A percentile compares a stretch with the other conserved stretches of the same genome.
These are phyloP conservation scores for Leptobrachium ailaonicum DNA, from an alignment of 2,113 vertebrate genomes.

Conservation along the genomic window DNA sequence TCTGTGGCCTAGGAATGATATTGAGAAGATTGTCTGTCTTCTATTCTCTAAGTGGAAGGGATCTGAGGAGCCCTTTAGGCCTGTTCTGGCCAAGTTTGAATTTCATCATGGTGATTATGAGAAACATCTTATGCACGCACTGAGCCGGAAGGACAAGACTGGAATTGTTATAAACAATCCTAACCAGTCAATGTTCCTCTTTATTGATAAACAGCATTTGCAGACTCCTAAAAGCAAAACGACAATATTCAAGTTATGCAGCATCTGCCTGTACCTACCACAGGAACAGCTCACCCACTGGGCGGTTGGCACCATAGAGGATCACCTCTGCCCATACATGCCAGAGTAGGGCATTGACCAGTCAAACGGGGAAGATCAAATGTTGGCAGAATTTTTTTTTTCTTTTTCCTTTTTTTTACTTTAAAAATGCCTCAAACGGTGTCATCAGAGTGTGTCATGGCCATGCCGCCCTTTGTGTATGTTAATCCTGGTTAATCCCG, in stretches of 20 bases:
- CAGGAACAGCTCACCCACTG: conserved; percentile 99
- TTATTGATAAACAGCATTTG: conserved; percentile 97
- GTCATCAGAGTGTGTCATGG: conserved; percentile 57
- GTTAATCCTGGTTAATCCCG: conserved; percentile 65
- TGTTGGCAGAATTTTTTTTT: conserved; percentile 84
- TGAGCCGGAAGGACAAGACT: conserved; percentile 98
- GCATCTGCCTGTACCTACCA: conserved; percentile 98
- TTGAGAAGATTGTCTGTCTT: conserved; percentile 98
- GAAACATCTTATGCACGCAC: conserved; percentile 97
- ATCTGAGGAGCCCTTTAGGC: conserved; percentile 94
- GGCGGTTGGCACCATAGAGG: conserved; percentile 95
- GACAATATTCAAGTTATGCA: conserved; percentile 99
- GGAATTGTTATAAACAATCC: conserved; percentile 89
- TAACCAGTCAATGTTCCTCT: conserved; percentile 97
- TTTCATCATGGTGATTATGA: conserved; percentile 99
- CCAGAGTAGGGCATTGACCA: conserved; percentile 91
- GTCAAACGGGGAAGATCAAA: conserved; percentile 81
- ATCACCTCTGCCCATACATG: conserved; percentile 96
- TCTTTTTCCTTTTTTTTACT: conserved; percentile 49
- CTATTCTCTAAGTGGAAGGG: conserved; percentile 98
- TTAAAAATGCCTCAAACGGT: conserved; percentile 35
- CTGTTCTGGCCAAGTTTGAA: conserved; percentile 99
- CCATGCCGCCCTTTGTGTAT: conserved; percentile 64
- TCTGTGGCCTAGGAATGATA: conserved; percentile 98
- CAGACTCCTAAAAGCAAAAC: conserved; percentile 99